Evolutionary conservation across 2,797 vertebrate species (phyloP).

Genomic region (Peromyscus eremicus): DNA sequence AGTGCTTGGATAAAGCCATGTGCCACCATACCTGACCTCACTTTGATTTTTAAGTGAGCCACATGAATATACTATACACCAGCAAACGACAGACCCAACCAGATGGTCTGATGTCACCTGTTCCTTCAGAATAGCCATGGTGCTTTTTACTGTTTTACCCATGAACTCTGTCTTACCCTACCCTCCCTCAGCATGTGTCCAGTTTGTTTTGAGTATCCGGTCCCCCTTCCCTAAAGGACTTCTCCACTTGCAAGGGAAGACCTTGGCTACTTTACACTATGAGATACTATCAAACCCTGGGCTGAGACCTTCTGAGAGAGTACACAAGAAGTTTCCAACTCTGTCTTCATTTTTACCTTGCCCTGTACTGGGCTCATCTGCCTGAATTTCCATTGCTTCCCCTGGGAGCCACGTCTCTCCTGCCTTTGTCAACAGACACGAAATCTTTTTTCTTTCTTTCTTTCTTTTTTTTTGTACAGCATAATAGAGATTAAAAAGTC

Average conservation of each 20-base stretch:
- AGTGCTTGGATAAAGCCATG: background rate
- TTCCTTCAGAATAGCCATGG: background rate
- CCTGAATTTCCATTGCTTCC: background rate
- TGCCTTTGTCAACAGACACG: background rate
- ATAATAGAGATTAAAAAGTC: background rate
- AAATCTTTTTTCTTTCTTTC: background rate
- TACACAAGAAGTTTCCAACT: background rate
- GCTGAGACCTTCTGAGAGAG: background rate
- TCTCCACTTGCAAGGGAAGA: background rate
- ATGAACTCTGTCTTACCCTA: background rate
- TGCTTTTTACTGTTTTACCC: background rate
- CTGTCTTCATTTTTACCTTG: too few species aligned
- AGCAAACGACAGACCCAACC: background rate
- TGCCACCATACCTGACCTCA: background rate
- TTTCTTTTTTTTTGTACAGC: background rate
- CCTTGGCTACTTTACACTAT: background rate
- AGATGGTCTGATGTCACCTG: background rate
- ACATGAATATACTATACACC: too few species aligned
- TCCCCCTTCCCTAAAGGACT: background rate
- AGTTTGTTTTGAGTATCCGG: background rate
- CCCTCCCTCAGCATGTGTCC: background rate
- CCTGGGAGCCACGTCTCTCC: background rate
- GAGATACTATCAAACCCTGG: background rate
- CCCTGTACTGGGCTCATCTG: background rate
- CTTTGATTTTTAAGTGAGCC: background rate